phyloP scores from a whole-genome alignment of 2,113 vertebrate species.

The Antechinus stuartii region DNA sequence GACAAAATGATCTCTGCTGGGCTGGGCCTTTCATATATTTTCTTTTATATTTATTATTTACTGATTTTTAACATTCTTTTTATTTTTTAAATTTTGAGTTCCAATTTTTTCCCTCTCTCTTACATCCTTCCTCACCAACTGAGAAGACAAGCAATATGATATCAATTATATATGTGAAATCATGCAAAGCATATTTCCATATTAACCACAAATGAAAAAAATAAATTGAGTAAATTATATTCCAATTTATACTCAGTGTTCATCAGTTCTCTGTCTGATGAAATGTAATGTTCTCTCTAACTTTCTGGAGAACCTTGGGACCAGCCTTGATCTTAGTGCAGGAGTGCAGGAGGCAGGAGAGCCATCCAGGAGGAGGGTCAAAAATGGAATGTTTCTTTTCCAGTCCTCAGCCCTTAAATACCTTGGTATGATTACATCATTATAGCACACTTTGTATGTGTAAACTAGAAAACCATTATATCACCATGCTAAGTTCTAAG shows the following conservation, averaged over 20 bases:
- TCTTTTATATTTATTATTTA: background rate
- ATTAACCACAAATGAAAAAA: background rate
- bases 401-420: too few species aligned
- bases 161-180: background rate
- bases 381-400: too few species aligned
- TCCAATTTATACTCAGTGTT: background rate
- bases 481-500: too few species aligned
- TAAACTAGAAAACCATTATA: too few species aligned
- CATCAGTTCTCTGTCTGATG: background rate
- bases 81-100: background rate
- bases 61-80: background rate
- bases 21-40: background rate
- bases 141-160: background rate
- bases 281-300: too few species aligned
- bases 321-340: too few species aligned
- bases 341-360: too few species aligned
- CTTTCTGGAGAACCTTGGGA: too few species aligned
- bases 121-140: background rate
- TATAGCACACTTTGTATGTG: too few species aligned
- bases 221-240: background rate
- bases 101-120: too few species aligned
- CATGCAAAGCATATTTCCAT: background rate
- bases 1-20: slow-evolving; percentile 40
- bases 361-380: too few species aligned
- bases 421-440: too few species aligned